Evolutionary conservation across 2,888 invertebrate genomes (phyloP), one percentile per base, ranked within the genome.

Genomic region (Imbricaverruca yamaguchii): DNA sequence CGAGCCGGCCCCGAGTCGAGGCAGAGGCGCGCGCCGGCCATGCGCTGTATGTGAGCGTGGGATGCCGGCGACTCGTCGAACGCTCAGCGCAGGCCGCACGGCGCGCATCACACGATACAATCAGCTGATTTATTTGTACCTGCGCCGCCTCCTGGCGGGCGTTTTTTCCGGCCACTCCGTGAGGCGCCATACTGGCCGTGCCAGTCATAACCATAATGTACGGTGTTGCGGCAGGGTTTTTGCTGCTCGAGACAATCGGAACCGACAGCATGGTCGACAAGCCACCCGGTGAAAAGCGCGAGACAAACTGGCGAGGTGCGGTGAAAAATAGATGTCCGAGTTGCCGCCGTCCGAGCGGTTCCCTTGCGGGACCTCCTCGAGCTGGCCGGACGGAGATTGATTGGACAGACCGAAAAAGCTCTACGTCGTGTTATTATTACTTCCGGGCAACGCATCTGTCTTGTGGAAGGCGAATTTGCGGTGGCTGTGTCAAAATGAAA

Each of bases 181-280:
- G 53, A 39, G 74, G 18, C 39, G 53, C 74, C 74, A 53, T 53
- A 53, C 53, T 74, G 74, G 74, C 53, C 21, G 53, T 6, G 39
- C 69, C 11, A 74, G 74, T 74, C 74, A 74, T 53, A 74, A 74
- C 13, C 53, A 53, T 74, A 53, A 74, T 74, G 13, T 74, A 74
- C 74, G 74, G 53, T 53, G 15, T 21, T 39, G 10, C 10, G 69
- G 39, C 9, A 9, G 15, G 13, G 53, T 74, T 74, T 74, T 74
- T 74, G 74, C 18, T 53, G 0, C 59, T 13, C 25, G n/a, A 13
- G n/a, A 25, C 13, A 13, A 25, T 8, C 2, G 53, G 9, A 7
- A 13, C 74, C 53, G 7, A 53, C 25, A 74, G 8, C 25, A 18
- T 53, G 53, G 10, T 13, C 8, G 25, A 53, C 74, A 69, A 74